Base-by-base conservation (phyloP, 1,140 invertebrate species). In the Trypoxylus dichotomus region DNA sequence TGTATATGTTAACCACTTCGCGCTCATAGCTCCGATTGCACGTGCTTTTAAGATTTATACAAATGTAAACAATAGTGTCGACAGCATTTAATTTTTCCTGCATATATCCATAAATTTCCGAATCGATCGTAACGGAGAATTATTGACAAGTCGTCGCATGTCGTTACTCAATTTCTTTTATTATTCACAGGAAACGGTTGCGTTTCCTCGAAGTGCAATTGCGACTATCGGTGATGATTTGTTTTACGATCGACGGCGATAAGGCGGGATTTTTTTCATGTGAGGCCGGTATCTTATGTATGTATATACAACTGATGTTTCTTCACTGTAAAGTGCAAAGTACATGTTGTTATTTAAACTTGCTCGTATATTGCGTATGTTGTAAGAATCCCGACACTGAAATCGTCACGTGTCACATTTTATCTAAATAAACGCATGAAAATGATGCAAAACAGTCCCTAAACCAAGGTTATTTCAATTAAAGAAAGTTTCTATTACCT, bases 61-160 rank as follows among this genome's bases (percentile, higher is more conserved):
- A 27, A 63, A 19, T 63, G 60, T 63, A 63, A 63, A 63, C 60
- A 63, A 63, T 24, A 63, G 60, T 63, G 60, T 63, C 60, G 60
- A 63, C 60, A 5, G 60, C 60, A 11, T 63, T 63, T 63, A 11
- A 63, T 63, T 63, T 63, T 63, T 63, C 60, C 60, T 27, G 60
- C 25, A 63, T 27, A 63, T 10, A 63, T 63, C 60, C 60, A 63
- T 63, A 63, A 63, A 63, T 63, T 27, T 25, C 60, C 60, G 60
- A 27, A 25, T 63, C 60, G 60, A 63, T 63, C 60, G 60, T 63
- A 63, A 63, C 60, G 21, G 60, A 19, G 60, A 21, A 63, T 63
- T 63, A 27, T 63, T 27, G 60, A 25, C 60, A 63, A 63, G 60
- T 24, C 60, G 60, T 27, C 21, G 21, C 25, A 25, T 63, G 60